These are phyloP conservation scores for Tetropium fuscum DNA, from an alignment of 2,888 invertebrate genomes.

Conservation along the genomic window DNA sequence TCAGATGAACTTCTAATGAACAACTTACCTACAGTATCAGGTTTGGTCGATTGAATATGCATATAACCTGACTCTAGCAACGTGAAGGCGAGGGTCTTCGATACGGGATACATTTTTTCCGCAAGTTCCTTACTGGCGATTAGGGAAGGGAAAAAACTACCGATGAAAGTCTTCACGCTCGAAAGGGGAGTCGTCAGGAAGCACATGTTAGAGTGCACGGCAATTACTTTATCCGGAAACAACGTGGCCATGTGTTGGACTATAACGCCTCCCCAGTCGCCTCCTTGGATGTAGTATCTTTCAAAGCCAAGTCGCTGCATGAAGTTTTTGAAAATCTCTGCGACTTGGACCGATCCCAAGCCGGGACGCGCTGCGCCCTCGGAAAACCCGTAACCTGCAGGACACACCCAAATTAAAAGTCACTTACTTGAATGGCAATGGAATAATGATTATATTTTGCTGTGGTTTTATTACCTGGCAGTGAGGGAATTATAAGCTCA, in stretches of 20 bases:
- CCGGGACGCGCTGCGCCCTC: slow-evolving; percentile 73
- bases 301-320: slow-evolving; percentile 78
- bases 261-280: slow-evolving; percentile 84
- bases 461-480: slow-evolving; percentile 68
- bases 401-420: no score
- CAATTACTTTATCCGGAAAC: slow-evolving; percentile 72
- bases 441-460: no score
- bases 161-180: slow-evolving; percentile 35
- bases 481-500: slow-evolving; percentile 72
- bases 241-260: slow-evolving; percentile 72
- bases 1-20: no score
- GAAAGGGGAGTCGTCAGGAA: slow-evolving; percentile 18
- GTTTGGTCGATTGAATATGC: slow-evolving; percentile 89
- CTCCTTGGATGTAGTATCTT: slow-evolving; percentile 80
- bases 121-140: slow-evolving; percentile 68
- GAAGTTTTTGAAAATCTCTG: slow-evolving; percentile 73
- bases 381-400: slow-evolving; percentile 53
- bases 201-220: slow-evolving; percentile 71
- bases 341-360: slow-evolving; percentile 69
- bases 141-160: slow-evolving; percentile 32
- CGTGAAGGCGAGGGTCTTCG: slow-evolving; percentile 61
- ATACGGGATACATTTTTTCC: slow-evolving; percentile 69
- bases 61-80: slow-evolving; percentile 73
- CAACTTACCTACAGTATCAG: slow-evolving; percentile 85
- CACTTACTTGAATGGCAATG: no score